Evolutionary conservation across 2,888 invertebrate genomes (phyloP), one percentile per base, ranked within the genome.

Genomic region (Scaptomyza tumidula): DNA sequence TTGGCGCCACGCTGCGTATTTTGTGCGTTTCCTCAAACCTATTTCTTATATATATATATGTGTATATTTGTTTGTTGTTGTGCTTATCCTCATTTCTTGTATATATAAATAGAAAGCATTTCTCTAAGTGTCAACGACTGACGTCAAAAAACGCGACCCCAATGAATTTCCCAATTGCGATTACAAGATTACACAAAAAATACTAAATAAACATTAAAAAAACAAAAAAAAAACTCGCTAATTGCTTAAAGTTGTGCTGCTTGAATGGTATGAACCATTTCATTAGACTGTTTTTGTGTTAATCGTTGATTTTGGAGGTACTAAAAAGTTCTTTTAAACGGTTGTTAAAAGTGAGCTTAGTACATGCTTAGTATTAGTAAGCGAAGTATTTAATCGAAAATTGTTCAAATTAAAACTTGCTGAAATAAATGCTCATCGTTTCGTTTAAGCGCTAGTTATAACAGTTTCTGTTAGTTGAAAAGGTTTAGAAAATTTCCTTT

Each of bases 91-190:
- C n/a, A 33, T 19, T 16, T 1, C 3, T n/a, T n/a, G 43, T 69
- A 62, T 75, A 65, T 78, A 75, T 75, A 80, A 75, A 75, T 75
- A 69, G 72, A 54, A 54, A 33, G 35, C 46, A 52, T 57, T 64
- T 46, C 45, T 39, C 14, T 41, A 58, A 58, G 46, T 65, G 67
- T 64, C 54, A 44, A 46, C 48, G 13, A 29, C 49, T 54, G 59
- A 59, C 59, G 59, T 68, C 68, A 56, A 61, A 69, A 63, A 45
- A 27, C 56, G 46, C 58, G 53, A 59, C 58, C 65, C 53, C 53
- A 65, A 58, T 37, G 48, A 67, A 58, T 44, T 53, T 37, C 6
- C 24, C 54, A 54, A 59, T 66, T 54, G 59, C 54, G 59, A 24
- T 65, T 58, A 48, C 58, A 37, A 53, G 65, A 58, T 65, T 53